Conservation (phyloP, 2,797 vertebrate species). For the Glyptemys insculpta region DNA sequence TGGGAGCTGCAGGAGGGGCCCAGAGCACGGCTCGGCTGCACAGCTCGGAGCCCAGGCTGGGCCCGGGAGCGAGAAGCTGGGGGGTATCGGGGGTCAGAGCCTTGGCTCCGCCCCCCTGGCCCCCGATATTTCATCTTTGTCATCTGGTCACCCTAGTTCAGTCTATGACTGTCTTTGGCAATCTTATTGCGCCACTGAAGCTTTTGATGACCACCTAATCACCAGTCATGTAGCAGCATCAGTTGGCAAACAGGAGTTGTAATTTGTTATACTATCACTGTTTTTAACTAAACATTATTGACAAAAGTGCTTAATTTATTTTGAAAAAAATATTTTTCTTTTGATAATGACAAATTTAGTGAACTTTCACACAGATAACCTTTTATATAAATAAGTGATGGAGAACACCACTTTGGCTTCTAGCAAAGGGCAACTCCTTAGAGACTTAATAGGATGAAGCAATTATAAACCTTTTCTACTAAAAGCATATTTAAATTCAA, state of each 20-base stretch:
- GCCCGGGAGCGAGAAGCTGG: too few species aligned
- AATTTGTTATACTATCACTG: background rate
- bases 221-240: background rate
- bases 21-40: too few species aligned
- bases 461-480: background rate
- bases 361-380: background rate
- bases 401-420: background rate
- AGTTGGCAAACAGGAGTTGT: background rate
- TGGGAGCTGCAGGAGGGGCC: too few species aligned
- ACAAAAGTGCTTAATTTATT: background rate
- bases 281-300: background rate
- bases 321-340: background rate
- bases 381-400: background rate
- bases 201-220: background rate
- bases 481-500: background rate
- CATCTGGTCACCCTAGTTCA: background rate
- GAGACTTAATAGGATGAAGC: background rate
- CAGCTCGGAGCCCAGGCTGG: too few species aligned
- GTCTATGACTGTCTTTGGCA: background rate
- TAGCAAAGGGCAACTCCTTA: background rate
- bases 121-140: too few species aligned
- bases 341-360: background rate
- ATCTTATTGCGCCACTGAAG: background rate
- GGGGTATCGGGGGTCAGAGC: too few species aligned
- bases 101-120: too few species aligned